Conservation (phyloP, 2,113 vertebrate genomes). For the Suricata suricatta region DNA sequence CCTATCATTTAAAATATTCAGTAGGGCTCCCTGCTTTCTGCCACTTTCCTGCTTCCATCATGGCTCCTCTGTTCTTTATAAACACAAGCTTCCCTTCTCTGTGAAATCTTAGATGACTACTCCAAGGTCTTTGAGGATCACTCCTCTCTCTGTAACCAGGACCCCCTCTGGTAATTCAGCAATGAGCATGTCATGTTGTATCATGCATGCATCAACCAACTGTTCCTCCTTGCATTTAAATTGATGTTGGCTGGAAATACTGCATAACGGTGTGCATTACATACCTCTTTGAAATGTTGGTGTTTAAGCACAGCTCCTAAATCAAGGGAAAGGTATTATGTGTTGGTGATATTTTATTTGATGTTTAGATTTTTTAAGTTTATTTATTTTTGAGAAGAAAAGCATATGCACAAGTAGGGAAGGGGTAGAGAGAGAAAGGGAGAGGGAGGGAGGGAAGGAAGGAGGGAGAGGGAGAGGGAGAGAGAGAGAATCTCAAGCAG, state of each 20-base stretch:
- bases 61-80: background rate
- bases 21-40: background rate
- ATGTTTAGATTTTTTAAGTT: background rate
- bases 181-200: background rate
- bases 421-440: no score
- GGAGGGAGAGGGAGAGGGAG: no score
- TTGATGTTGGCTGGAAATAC: background rate
- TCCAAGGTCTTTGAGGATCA: background rate
- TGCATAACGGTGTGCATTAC: rapidly evolving
- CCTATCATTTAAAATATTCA: background rate
- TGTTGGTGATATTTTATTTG: background rate
- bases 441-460: no score
- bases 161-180: background rate
- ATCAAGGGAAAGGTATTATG: background rate
- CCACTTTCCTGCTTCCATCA: background rate
- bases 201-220: background rate
- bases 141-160: background rate
- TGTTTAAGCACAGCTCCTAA: background rate
- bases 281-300: background rate
- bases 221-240: background rate
- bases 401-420: no score
- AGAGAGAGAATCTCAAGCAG: no score
- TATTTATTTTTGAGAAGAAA: no score
- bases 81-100: background rate
- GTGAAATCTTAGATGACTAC: background rate